Evolutionary conservation across 2,888 invertebrate genomes (phyloP).

Genomic region (Muschampia plurimacula): DNA sequence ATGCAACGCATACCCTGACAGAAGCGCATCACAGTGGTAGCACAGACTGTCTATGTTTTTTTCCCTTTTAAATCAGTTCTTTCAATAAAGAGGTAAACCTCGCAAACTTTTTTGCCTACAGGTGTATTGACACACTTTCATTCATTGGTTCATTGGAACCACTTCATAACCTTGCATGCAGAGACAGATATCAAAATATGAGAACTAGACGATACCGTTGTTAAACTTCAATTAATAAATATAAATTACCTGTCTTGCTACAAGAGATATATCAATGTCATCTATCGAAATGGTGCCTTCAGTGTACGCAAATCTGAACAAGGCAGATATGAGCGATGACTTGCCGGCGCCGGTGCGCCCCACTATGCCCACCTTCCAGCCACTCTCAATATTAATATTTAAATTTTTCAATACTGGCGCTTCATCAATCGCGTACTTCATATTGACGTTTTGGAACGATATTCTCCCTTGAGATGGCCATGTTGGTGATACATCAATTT

Average conservation of each 20-base stretch:
- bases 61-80: too few relatives aligned
- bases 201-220: neutral
- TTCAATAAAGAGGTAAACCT: too few relatives aligned
- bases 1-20: too few relatives aligned
- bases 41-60: too few relatives aligned
- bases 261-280: slow-evolving; percentile 82
- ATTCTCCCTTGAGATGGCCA: slow-evolving; percentile 88
- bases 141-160: too few relatives aligned
- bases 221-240: neutral
- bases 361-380: slow-evolving; percentile 86
- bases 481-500: slow-evolving; percentile 78
- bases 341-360: slow-evolving; percentile 92
- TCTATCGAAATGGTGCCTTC: slow-evolving; percentile 88
- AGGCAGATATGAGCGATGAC: slow-evolving; percentile 88
- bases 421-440: slow-evolving; percentile 87
- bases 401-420: slow-evolving; percentile 86
- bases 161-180: too few relatives aligned
- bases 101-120: too few relatives aligned
- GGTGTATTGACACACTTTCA: too few relatives aligned
- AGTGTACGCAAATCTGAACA: slow-evolving; percentile 88
- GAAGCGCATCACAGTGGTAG: too few relatives aligned
- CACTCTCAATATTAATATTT: slow-evolving; percentile 70
- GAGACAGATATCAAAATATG: slow-evolving; percentile 48
- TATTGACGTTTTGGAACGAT: slow-evolving; percentile 83
- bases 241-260: slow-evolving; percentile 82